Evolutionary conservation across 2,113 vertebrate genomes (phyloP), one percentile per base, ranked within the genome.

Genomic region (Oncorhynchus clarkii): DNA sequence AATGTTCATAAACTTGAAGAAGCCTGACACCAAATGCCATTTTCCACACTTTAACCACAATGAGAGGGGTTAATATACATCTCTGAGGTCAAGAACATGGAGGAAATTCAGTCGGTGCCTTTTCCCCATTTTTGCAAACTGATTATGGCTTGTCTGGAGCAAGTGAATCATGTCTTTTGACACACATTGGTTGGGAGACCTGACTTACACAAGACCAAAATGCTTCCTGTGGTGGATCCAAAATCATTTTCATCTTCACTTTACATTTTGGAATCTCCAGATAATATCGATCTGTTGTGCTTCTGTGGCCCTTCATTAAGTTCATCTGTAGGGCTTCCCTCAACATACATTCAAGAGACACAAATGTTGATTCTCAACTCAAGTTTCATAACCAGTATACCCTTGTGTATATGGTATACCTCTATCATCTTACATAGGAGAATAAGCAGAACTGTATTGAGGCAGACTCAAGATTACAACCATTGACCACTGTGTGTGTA

Each of bases 131-230:
- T 76, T 45, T 72, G 57, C 22, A 66, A 73, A 76, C 54, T 76
- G 79, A 76, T 76, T 67, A 5, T 70, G 67, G n/a, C 48, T 54
- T 6, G 29, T 69, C 71, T 72, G 80, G 80, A 12, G 31, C 45
- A 18, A 67, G 24, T 24, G 73, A 76, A 74, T 78, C 74, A 82
- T 74, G 27, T 78, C 31, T 49, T 74, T 45, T 67, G 34, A 73
- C 71, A 62, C 29, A 39, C 57, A 39, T 16, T 18, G 29, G 2
- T 22, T 49, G 77, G 14, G n/a, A 31, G 31, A 77, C 66, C 54
- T 48, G 74, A 73, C 67, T 62, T 75, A 59, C 57, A 66, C 74
- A 82, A 72, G 20, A 51, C 72, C n/a, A 62, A 62, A 62, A 11
- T 5, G 7, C 59, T 62, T 22, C 20, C 20, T 22, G 59, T 62